Percentiles rank a stretch among this genome's conserved stretches.
These are phyloP conservation scores for Nothocercus julius DNA, from an alignment of 2,113 vertebrate species.

Conservation along the genomic window DNA sequence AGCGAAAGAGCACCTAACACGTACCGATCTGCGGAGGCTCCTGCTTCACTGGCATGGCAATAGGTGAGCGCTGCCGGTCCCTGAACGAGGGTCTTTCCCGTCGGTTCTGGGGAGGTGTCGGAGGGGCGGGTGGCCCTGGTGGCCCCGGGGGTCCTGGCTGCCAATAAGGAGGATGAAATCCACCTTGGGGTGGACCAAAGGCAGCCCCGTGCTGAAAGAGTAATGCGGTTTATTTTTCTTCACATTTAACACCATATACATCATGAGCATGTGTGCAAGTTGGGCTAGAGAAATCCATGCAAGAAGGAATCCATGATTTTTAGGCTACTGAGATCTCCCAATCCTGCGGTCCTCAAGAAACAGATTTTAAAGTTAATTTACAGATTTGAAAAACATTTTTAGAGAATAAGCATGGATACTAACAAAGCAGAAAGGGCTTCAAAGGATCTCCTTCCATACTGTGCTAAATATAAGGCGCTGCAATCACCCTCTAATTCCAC, in stretches of 20 bases:
- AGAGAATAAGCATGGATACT: neutral
- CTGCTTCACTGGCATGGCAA: conserved; percentile 91
- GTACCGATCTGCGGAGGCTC: conserved; percentile 92
- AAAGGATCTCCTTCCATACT: neutral
- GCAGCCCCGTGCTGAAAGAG: conserved; percentile 93
- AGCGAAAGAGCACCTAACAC: conserved; percentile 69
- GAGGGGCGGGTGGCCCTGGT: conserved; percentile 82
- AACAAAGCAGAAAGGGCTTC: neutral
- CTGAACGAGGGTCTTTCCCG: conserved; percentile 93
- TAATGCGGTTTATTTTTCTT: conserved; percentile 85
- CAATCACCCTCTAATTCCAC: neutral
- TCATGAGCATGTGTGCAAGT: conserved; percentile 62
- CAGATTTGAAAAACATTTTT: neutral
- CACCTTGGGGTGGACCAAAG: conserved; percentile 88
- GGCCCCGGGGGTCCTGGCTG: conserved; percentile 91
- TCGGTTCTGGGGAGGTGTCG: conserved; percentile 92
- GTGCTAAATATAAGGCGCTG: neutral
- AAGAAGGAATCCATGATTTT: conserved; percentile 70
- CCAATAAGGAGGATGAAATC: conserved; percentile 95
- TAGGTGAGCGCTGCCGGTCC: conserved; percentile 92
- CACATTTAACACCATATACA: conserved; percentile 68
- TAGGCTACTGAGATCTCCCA: conserved; percentile 44
- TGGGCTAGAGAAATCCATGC: conserved; percentile 79
- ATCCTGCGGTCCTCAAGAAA: conserved; percentile 47
- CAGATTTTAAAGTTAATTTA: neutral